Conservation (phyloP, 2,113 vertebrate genomes). For the Ceyx cyanopectus region DNA sequence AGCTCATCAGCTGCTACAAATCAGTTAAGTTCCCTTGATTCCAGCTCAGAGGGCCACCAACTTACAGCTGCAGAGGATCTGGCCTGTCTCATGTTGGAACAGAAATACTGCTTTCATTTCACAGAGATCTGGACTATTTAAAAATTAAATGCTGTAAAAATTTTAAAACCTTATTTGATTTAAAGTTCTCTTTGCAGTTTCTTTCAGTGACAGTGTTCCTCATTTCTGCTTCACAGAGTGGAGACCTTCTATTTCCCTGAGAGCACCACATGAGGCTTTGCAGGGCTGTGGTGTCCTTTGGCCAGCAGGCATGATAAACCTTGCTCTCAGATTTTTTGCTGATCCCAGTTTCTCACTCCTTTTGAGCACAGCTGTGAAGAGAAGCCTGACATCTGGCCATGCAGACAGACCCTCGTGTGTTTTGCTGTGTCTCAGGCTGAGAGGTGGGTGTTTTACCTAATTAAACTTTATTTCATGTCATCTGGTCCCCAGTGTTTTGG, state of each 20-base stretch:
- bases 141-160: conserved; percentile 48
- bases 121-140: not conserved
- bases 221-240: not conserved
- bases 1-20: conserved; percentile 22
- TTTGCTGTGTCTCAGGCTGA: not conserved
- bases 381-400: accelerated
- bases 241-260: accelerated
- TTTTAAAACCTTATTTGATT: conserved; percentile 14
- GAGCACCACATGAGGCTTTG: not conserved
- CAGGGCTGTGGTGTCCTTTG: not conserved
- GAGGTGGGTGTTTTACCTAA: not conserved
- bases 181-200: conserved; percentile 27
- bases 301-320: not conserved
- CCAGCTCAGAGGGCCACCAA: not conserved
- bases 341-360: not conserved
- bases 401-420: accelerated
- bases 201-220: not conserved
- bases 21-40: conserved; percentile 34
- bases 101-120: conserved; percentile 40
- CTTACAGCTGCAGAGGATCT: conserved; percentile 16
- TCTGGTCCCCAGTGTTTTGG: not conserved
- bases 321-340: not conserved
- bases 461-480: not conserved
- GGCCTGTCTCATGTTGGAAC: not conserved
- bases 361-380: accelerated